Base-by-base conservation (phyloP, 1,140 invertebrate genomes). In the Drosophila ironensis region DNA sequence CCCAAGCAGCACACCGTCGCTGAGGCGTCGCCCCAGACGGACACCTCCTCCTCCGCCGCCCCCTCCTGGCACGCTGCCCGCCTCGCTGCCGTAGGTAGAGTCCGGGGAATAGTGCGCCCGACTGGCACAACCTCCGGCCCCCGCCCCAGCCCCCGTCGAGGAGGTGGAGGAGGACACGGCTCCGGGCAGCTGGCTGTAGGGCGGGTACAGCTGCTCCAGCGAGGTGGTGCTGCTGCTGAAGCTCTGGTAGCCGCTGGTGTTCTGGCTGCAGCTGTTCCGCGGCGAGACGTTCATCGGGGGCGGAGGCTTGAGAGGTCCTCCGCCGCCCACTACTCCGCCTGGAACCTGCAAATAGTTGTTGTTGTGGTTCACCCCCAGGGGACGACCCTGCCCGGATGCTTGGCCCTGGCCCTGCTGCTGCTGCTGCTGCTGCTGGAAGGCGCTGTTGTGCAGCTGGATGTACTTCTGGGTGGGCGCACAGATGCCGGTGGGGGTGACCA, bases 201-300 rank as follows among this genome's bases (percentile, higher is more conserved):
- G 84, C 14, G 89, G 88, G 73, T 89, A 90, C 11, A 75, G 72
- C 54, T 90, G 87, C 50, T 90, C 89, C 70, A 90, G 56, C 0
- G 90, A 91, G 1, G 74, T 78, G 27, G 88, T 84, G 63, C 87
- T 91, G 47, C 88, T 90, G 73, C 88, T 90, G 35, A 90, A 89
- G 63, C 88, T 90, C 54, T 89, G 88, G 54, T 90, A 90, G 25
- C 89, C 89, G 33, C 89, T 90, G 1, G 89, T 90, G 7, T 89
- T 89, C 35, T 89, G 77, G 22, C 88, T 86, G 54, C 84, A 86
- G 22, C 75, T 86, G 40, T 88, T 90, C 0, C 88, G 38, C 0
- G 89, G 89, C 17, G 89, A 90, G 4, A 86, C 30, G 22, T 61
- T 59, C 17, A 66, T 28, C n/a, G n/a, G n/a, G 17, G 24, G 14